Conservation (phyloP, 2,888 invertebrate species). For the Agrotis clavis region DNA sequence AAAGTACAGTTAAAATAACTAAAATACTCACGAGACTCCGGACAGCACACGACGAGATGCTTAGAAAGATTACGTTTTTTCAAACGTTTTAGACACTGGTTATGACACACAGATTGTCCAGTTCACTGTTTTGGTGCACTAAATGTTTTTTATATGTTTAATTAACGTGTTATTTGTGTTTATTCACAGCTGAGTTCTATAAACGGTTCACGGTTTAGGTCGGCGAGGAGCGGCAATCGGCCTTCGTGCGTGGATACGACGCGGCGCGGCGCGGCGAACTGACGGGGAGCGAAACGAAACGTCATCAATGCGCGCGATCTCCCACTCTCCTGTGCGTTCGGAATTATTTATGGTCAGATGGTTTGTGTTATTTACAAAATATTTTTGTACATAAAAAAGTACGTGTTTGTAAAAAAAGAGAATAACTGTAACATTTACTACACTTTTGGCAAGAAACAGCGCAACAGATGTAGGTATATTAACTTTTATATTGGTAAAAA, state of each 20-base stretch:
- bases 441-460: conserved; percentile 4
- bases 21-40: conserved; percentile 83
- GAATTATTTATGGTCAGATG: conserved; percentile 59
- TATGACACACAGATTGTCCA: conserved; percentile 72
- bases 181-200: conserved; percentile 79
- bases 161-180: conserved; percentile 69
- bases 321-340: conserved; percentile 69
- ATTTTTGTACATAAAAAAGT: conserved; percentile 29
- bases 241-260: conserved; percentile 59
- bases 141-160: conserved; percentile 74
- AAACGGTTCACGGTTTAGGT: conserved; percentile 68
- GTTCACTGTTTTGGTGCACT: conserved; percentile 78
- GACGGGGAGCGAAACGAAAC: conserved; percentile 69
- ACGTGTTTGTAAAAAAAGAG: not conserved
- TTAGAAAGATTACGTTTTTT: conserved; percentile 76
- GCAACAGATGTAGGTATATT: not conserved
- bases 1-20: conserved; percentile 88
- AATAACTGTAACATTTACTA: conserved; percentile 12
- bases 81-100: conserved; percentile 70
- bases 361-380: conserved; percentile 32
- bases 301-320: conserved; percentile 71
- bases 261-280: conserved; percentile 83
- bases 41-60: conserved; percentile 76
- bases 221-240: conserved; percentile 39
- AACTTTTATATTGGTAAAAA: not conserved